phyloP scores from a whole-genome alignment of 2,113 vertebrate genomes.

The Gallinago media region DNA sequence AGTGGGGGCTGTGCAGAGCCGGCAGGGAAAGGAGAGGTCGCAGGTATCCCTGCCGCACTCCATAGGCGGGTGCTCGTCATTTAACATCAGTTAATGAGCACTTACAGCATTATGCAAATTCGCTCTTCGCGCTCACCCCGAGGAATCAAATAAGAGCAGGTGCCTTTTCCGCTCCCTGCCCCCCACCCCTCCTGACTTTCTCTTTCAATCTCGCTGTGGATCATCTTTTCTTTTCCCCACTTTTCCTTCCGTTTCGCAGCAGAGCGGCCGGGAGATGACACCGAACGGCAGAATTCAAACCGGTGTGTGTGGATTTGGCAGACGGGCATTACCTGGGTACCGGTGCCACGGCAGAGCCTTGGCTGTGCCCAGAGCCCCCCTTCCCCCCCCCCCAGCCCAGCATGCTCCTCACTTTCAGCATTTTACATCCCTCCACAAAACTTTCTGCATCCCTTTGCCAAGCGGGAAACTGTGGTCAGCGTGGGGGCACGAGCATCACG shows the following conservation, averaged over 20 bases:
- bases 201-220: not conserved
- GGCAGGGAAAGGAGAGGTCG: not conserved
- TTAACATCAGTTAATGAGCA: slow-evolving; percentile 22
- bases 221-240: not conserved
- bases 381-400: accelerated
- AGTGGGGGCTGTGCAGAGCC: not conserved
- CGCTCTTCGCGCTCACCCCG: not conserved
- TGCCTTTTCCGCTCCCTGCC: not conserved
- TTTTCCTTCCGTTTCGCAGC: not conserved
- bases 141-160: slow-evolving; percentile 7
- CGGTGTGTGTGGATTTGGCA: accelerated
- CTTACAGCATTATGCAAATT: slow-evolving; percentile 25
- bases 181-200: not conserved
- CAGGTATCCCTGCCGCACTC: not conserved
- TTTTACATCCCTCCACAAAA: not conserved
- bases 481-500: accelerated
- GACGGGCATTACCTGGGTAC: accelerated
- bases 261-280: not conserved
- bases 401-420: accelerated
- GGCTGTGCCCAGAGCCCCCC: accelerated
- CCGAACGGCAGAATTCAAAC: not conserved
- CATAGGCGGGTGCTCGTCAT: not conserved
- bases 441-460: no score
- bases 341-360: accelerated
- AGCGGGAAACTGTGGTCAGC: not conserved